Conservation (phyloP, 2,113 vertebrate species). For the Chamaea fasciata region DNA sequence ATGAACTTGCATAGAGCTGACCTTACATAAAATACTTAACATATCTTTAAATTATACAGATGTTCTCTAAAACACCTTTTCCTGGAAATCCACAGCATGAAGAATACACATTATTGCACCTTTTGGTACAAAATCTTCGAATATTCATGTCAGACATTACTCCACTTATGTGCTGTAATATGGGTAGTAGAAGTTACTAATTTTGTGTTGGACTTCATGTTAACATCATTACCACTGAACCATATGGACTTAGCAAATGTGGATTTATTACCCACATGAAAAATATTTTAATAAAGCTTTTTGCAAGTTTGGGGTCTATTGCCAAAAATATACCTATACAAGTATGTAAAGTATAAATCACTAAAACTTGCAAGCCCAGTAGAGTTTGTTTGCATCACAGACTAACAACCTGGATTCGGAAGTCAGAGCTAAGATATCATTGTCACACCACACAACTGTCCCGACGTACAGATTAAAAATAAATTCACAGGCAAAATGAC, state of each 20-base stretch:
- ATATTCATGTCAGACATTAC: not conserved
- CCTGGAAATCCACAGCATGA: not conserved
- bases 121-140: not conserved
- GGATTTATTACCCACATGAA: not conserved
- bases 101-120: not conserved
- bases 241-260: not conserved
- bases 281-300: not conserved
- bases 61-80: not conserved
- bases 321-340: not conserved
- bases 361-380: not conserved
- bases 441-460: not conserved
- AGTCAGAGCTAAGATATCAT: not conserved
- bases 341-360: not conserved
- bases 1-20: not conserved
- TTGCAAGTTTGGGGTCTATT: not conserved
- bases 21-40: not conserved
- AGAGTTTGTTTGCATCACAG: not conserved
- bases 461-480: not conserved
- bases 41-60: not conserved
- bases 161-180: not conserved
- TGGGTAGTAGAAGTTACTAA: not conserved
- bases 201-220: not conserved
- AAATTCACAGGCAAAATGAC: not conserved
- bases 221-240: not conserved
- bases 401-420: not conserved